phyloP scores from a whole-genome alignment of 2,888 invertebrate species.

The Lamellibrachia columna region DNA sequence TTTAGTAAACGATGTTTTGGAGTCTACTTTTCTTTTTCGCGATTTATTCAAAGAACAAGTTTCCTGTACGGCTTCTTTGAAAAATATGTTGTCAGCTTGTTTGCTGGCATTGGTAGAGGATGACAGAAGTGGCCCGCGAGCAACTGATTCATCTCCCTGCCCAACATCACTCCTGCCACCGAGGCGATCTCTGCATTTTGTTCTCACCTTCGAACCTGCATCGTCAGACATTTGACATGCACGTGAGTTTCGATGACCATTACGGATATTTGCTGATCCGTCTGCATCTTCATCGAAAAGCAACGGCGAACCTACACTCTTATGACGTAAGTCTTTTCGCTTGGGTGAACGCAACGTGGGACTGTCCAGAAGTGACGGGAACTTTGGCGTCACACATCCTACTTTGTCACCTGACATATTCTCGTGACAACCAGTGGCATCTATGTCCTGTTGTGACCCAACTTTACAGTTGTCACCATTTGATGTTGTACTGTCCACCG shows the following conservation, averaged over 20 bases:
- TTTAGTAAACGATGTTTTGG: neutral
- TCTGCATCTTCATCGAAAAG: neutral
- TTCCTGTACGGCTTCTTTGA: neutral
- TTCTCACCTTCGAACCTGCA: neutral
- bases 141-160: neutral
- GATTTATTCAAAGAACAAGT: neutral
- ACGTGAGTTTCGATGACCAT: neutral
- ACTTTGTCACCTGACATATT: neutral
- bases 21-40: neutral
- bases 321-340: neutral
- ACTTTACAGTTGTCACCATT: neutral
- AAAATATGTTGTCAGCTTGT: slow-evolving; percentile 1
- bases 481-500: neutral
- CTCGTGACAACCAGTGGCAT: neutral
- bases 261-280: neutral
- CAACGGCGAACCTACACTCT: neutral
- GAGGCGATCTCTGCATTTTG: neutral
- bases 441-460: neutral
- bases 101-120: neutral
- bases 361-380: neutral
- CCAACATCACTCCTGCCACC: neutral
- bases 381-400: neutral
- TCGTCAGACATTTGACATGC: neutral
- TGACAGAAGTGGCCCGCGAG: neutral
- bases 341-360: neutral